Evolutionary conservation across 2,888 invertebrate genomes (phyloP).

Genomic region (Horisme vitalbata): DNA sequence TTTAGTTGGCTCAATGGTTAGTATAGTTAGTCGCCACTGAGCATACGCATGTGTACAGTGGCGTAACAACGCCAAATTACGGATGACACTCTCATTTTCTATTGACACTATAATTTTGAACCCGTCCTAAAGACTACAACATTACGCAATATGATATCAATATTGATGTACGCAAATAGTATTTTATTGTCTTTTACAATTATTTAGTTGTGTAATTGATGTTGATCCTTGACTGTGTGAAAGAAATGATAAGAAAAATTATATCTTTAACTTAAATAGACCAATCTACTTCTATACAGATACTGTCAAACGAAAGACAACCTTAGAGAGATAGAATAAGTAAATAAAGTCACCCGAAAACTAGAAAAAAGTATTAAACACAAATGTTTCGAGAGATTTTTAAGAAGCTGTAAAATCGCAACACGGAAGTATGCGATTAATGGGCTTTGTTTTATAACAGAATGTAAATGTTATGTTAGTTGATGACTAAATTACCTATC

Average conservation of each 20-base stretch:
- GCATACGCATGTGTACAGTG: conserved; percentile 44
- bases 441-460: too few species aligned
- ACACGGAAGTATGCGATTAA: too few species aligned
- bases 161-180: conserved; percentile 9
- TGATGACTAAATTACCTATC: too few species aligned
- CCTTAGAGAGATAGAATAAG: too few species aligned
- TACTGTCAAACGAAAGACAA: too few species aligned
- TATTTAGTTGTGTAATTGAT: background rate
- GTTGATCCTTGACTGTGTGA: background rate
- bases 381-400: too few species aligned
- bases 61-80: conserved; percentile 60
- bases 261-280: too few species aligned
- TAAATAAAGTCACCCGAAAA: too few species aligned
- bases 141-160: conserved; percentile 34
- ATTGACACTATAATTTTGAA: conserved; percentile 54
- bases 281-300: too few species aligned
- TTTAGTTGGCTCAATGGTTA: conserved; percentile 58
- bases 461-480: too few species aligned
- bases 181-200: conserved; percentile 20
- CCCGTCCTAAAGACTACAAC: conserved; percentile 28
- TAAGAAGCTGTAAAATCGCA: too few species aligned
- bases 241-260: background rate
- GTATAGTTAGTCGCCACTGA: conserved; percentile 47
- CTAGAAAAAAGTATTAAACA: too few species aligned
- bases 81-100: conserved; percentile 69